Percentiles rank a stretch among this genome's conserved stretches.
Conservation (phyloP, 2,797 vertebrate species). For the Darevskia mixta region DNA sequence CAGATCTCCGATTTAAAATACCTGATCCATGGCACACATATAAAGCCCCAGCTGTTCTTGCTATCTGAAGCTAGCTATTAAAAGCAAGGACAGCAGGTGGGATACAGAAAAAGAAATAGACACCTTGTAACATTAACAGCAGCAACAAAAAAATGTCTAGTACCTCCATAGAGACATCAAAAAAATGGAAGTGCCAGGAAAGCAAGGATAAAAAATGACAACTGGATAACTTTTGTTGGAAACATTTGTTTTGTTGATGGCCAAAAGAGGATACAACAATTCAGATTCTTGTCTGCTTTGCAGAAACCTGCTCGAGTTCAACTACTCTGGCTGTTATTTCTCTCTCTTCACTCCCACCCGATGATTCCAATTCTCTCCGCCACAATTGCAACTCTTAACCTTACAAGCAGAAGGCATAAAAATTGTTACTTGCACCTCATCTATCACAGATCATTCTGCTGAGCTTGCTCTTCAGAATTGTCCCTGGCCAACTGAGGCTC, state of each 20-base stretch:
- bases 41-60: conserved; percentile 28
- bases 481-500: conserved; percentile 6
- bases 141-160: background rate
- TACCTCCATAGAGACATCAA: background rate
- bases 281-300: background rate
- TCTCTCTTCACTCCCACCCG: no score
- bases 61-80: background rate
- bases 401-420: conserved; percentile 44
- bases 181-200: background rate
- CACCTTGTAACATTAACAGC: background rate
- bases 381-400: conserved; percentile 61
- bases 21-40: conserved; percentile 40
- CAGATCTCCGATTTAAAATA: conserved; percentile 37
- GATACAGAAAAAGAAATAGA: background rate
- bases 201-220: background rate
- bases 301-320: background rate
- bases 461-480: background rate
- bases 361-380: conserved; percentile 25
- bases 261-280: background rate
- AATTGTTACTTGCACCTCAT: conserved; percentile 36
- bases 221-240: background rate
- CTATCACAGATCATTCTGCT: conserved; percentile 11
- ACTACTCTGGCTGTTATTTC: background rate
- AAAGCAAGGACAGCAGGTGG: background rate
- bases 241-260: background rate